Percentiles rank a stretch among this genome's conserved stretches.
phyloP scores from a whole-genome alignment of 2,113 vertebrate species.

The Micromys minutus region DNA sequence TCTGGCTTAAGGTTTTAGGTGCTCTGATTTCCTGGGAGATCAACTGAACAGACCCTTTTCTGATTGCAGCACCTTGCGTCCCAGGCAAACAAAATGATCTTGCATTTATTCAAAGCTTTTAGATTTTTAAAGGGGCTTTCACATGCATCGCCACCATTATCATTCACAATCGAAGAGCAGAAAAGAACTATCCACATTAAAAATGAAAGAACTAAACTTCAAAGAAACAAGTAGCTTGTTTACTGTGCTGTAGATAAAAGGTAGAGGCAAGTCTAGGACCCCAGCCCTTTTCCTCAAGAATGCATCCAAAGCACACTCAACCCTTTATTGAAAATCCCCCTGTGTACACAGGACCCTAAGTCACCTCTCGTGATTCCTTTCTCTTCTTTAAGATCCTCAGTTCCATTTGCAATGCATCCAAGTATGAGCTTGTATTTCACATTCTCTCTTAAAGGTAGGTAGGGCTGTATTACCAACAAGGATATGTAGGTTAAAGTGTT shows the following conservation, averaged over 20 bases:
- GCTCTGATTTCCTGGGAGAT: not conserved
- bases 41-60: not conserved
- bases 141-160: not conserved
- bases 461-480: not conserved
- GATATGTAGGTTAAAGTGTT: not conserved
- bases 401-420: not conserved
- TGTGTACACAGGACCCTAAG: not conserved
- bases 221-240: conserved; percentile 29
- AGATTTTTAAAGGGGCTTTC: conserved; percentile 15
- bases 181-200: conserved; percentile 40
- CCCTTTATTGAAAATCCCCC: not conserved
- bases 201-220: conserved; percentile 61
- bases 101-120: conserved; percentile 14
- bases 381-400: conserved; percentile 43
- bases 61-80: not conserved
- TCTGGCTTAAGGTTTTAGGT: not conserved
- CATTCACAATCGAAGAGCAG: conserved; percentile 29
- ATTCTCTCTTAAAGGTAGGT: not conserved
- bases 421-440: not conserved
- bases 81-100: not conserved
- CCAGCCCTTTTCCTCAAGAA: not conserved
- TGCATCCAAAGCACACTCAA: not conserved
- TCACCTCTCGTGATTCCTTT: not conserved
- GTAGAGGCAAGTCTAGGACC: not conserved
- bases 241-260: conserved; percentile 25